Conservation (phyloP, 2,797 vertebrate genomes). For the Pristis pectinata region DNA sequence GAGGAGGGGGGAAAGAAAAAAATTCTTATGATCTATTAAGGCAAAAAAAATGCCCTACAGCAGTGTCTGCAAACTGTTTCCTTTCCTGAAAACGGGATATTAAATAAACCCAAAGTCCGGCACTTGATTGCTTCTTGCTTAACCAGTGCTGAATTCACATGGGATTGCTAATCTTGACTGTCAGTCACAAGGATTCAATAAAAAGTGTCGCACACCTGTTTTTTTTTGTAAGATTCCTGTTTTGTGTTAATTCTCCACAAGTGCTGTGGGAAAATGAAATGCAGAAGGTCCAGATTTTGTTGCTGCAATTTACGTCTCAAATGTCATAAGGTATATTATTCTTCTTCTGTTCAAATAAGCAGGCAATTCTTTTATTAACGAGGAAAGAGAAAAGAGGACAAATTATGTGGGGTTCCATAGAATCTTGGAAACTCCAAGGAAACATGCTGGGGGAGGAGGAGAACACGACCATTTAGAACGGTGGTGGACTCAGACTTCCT, state of each 20-base stretch:
- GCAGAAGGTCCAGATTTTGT: background rate
- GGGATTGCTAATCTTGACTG: background rate
- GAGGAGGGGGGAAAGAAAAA: background rate
- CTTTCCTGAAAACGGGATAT: constrained; percentile 1
- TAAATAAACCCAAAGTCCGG: constrained; percentile 13
- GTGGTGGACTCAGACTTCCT: background rate
- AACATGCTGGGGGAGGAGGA: background rate
- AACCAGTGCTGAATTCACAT: background rate
- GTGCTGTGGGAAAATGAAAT: background rate
- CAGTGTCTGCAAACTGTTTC: background rate
- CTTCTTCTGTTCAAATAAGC: background rate
- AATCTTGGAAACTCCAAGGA: background rate
- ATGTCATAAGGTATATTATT: constrained; percentile 20
- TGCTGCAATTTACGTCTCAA: constrained; percentile 20
- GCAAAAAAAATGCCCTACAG: background rate
- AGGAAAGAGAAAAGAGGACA: background rate
- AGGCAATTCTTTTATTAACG: background rate
- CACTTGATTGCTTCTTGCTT: constrained; percentile 33
- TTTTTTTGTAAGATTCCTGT: constrained; percentile 23
- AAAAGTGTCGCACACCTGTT: constrained; percentile 22
- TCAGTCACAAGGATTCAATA: constrained; percentile 20
- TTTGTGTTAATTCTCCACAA: constrained; percentile 28
- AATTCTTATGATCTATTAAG: background rate
- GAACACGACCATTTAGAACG: background rate
- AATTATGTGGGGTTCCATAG: background rate